Evolutionary conservation across 2,797 vertebrate genomes (phyloP).

Genomic region (Poeciliopsis infans): DNA sequence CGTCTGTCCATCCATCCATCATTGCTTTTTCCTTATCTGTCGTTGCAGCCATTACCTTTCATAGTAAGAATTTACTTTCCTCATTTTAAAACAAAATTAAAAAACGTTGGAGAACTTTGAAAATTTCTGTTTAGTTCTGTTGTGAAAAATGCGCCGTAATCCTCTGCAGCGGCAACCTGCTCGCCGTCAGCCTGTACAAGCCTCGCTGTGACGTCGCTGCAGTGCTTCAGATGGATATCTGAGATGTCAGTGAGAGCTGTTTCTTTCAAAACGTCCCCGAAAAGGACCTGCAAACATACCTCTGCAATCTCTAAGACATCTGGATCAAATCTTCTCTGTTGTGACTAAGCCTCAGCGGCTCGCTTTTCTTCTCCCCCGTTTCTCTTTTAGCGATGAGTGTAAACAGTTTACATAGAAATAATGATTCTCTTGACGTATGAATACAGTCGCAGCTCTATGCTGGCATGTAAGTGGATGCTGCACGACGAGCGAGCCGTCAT

Average conservation of each 20-base stretch:
- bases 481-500: slow-evolving; percentile 5
- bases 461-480: slow-evolving; percentile 10
- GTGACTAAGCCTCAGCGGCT: background rate
- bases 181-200: background rate
- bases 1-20: too few relatives aligned
- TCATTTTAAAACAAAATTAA: background rate
- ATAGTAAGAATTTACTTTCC: background rate
- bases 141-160: background rate
- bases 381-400: background rate
- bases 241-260: background rate
- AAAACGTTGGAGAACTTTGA: background rate
- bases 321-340: slow-evolving; percentile 13
- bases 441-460: background rate
- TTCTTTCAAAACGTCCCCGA: background rate
- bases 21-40: background rate
- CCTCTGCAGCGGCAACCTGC: background rate
- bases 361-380: background rate
- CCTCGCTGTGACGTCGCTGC: background rate
- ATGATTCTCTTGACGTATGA: background rate
- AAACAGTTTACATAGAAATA: slow-evolving; percentile 12
- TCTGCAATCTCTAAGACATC: background rate
- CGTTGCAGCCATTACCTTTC: background rate
- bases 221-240: background rate
- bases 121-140: too few relatives aligned
- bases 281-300: background rate